phyloP scores from a whole-genome alignment of 2,797 vertebrate genomes.

The Calcarius lapponicus region DNA sequence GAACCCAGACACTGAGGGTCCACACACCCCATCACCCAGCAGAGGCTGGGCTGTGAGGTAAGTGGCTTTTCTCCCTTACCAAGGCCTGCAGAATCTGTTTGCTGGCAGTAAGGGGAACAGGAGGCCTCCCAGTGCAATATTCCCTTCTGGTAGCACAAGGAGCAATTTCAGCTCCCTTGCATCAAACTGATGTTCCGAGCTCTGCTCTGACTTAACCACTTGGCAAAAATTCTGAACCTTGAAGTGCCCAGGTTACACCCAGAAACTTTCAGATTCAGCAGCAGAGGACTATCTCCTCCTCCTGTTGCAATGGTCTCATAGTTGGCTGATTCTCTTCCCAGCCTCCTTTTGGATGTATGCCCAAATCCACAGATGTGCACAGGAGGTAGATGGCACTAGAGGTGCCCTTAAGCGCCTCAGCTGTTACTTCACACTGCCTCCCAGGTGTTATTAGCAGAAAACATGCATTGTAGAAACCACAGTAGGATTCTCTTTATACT shows the following conservation, averaged over 20 bases:
- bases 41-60: background rate
- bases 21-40: background rate
- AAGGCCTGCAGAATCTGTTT: background rate
- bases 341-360: constrained; percentile 71
- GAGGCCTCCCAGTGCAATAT: background rate
- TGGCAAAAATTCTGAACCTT: background rate
- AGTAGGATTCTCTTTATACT: constrained; percentile 40
- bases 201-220: constrained; percentile 6
- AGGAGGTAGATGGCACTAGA: constrained; percentile 77
- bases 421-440: constrained; percentile 68
- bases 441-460: constrained; percentile 64
- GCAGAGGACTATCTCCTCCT: constrained; percentile 55
- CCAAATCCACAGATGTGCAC: constrained; percentile 75
- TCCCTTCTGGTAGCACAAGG: background rate
- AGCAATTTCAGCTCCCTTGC: background rate
- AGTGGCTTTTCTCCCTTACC: background rate
- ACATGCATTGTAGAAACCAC: constrained; percentile 52
- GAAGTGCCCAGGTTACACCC: constrained; percentile 31
- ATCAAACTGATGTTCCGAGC: background rate
- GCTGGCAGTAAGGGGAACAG: background rate
- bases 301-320: constrained; percentile 46
- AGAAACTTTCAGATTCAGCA: constrained; percentile 44
- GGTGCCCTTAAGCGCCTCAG: constrained; percentile 69
- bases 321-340: constrained; percentile 69
- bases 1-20: background rate